Evolutionary conservation across 2,797 vertebrate genomes (phyloP), one percentile per base, ranked within the genome.

Genomic region (Epinephelus coioides): DNA sequence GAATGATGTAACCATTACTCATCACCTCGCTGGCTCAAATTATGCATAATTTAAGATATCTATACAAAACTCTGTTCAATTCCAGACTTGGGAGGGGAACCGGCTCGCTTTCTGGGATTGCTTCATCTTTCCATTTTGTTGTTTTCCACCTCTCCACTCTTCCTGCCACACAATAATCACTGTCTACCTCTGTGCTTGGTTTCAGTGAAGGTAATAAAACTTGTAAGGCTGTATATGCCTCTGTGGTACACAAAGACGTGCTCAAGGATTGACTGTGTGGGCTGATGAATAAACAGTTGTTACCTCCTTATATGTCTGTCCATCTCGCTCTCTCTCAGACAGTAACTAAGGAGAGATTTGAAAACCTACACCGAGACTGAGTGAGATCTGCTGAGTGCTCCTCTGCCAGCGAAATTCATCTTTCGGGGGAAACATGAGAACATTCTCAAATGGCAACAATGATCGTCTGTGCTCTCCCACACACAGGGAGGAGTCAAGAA

Each of bases 201-300:
- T 81, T 84, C 74, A 81, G 76, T 71, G 68, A 83, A 84, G 85
- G 78, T 86, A 89, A 92, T 90, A 89, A 88, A 88, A 88, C 74
- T 74, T 67, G 78, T 75, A 83, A 85, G 85, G 79, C 78, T 80
- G 76, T 69, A n/a, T 78, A 25, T 73, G 78, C 78, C 79, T 91
- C 77, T 10, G 79, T 49, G 90, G 83, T 79, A 70, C 75, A 81
- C 73, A 82, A 85, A 88, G 81, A 88, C 59, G 30, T 77, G 83
- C 84, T 83, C 64, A 68, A 88, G 76, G 84, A 90, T 75, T 61
- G 88, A 89, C 83, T 89, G 78, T 70, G 92, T 91, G 86, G 89
- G 92, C 82, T 69, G 86, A 91, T 81, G 70, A 91, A 90, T 86
- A 90, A 88, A 86, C 90, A 81, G 83, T 88, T 84, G 82, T 87